A percentile compares a stretch with the other conserved stretches of the same genome.
Evolutionary conservation across 2,113 vertebrate genomes (phyloP).

Genomic region (Dolichallabes microphthalmus): DNA sequence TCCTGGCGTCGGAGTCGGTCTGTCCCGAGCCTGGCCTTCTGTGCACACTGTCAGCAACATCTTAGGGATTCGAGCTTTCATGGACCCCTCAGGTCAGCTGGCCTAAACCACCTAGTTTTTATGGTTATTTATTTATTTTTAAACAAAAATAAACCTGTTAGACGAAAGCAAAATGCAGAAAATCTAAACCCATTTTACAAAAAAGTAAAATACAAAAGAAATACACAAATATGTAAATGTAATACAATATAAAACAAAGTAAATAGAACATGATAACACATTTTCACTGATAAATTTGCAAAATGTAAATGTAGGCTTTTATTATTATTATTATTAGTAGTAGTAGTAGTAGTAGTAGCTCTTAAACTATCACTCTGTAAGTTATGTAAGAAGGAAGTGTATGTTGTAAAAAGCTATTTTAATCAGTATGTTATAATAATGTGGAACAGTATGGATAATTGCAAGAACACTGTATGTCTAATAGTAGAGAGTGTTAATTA

Average conservation of each 20-base stretch:
- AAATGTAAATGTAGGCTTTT: too few species aligned
- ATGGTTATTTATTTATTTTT: not conserved
- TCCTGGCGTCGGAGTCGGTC: constrained; percentile 71
- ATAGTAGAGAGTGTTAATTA: not conserved
- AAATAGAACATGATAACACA: not conserved
- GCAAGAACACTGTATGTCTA: not conserved
- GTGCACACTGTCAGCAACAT: constrained; percentile 90
- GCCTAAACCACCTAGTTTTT: not conserved
- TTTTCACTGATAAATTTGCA: too few species aligned
- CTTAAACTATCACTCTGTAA: too few species aligned
- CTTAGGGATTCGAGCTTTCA: constrained; percentile 84
- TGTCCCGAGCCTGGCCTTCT: constrained; percentile 84
- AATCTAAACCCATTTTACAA: not conserved
- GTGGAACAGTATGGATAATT: not conserved
- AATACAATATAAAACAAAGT: not conserved
- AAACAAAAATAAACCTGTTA: not conserved
- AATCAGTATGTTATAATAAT: not conserved
- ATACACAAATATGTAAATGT: not conserved
- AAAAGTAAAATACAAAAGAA: not conserved
- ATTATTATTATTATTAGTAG: too few species aligned
- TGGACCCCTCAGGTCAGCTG: constrained; percentile 76
- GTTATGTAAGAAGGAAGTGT: too few species aligned
- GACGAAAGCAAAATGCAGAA: not conserved
- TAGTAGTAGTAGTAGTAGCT: too few species aligned
- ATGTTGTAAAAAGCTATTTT: not conserved